phyloP scores from a whole-genome alignment of 2,797 vertebrate species.

The Fratercula arctica region DNA sequence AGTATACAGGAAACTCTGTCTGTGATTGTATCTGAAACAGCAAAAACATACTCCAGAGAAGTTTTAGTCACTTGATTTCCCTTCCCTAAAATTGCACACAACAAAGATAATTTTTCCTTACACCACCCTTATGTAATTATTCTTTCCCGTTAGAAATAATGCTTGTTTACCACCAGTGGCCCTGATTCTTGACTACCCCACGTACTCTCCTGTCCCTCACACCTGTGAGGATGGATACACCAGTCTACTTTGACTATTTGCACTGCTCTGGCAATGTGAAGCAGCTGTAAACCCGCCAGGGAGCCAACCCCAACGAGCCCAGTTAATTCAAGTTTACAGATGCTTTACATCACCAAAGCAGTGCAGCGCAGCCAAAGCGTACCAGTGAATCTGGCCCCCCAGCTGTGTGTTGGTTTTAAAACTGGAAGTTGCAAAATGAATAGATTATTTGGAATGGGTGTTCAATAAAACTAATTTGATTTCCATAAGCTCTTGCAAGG shows the following conservation, averaged over 20 bases:
- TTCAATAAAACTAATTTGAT: background rate
- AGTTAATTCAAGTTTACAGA: constrained; percentile 18
- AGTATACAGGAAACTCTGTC: background rate
- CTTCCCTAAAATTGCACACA: background rate
- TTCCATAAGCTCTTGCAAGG: background rate
- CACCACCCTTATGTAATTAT: background rate
- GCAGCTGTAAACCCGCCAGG: background rate
- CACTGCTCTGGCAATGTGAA: background rate
- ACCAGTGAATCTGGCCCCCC: background rate
- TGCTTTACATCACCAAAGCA: background rate
- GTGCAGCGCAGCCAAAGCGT: background rate
- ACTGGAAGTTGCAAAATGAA: background rate
- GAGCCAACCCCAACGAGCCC: background rate
- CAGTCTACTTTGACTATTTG: background rate
- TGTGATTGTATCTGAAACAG: background rate
- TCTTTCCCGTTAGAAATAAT: background rate
- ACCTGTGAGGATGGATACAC: background rate
- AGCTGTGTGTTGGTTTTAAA: constrained; percentile 21
- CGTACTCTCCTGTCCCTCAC: background rate
- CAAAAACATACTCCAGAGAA: background rate
- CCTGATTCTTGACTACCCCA: background rate
- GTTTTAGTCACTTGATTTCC: background rate
- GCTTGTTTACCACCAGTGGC: background rate
- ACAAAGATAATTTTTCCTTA: background rate
- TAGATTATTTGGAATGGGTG: background rate